Conservation (phyloP, 2,797 vertebrate species). For the Geotria australis region DNA sequence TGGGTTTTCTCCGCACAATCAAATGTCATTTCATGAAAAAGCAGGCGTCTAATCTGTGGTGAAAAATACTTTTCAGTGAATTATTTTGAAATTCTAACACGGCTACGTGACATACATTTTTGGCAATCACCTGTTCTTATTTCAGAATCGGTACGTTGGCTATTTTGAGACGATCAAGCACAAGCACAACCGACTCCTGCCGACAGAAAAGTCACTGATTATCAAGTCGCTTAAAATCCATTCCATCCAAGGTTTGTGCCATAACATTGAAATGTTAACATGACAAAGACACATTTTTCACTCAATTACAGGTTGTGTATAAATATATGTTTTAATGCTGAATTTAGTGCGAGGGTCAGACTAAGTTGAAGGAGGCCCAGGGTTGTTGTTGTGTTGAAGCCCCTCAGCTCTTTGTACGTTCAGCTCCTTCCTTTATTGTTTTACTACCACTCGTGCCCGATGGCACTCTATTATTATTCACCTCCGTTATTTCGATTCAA, state of each 20-base stretch:
- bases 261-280: too few species aligned
- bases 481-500: too few species aligned
- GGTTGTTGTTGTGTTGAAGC: too few species aligned
- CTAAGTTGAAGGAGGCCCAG: too few species aligned
- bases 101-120: neutral
- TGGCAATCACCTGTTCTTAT: conserved; percentile 1
- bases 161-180: conserved; percentile 73
- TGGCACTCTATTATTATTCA: too few species aligned
- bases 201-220: conserved; percentile 24
- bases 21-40: conserved; percentile 1
- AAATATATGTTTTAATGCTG: too few species aligned
- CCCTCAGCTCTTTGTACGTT: too few species aligned
- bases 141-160: conserved; percentile 60
- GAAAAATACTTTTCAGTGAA: neutral
- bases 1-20: neutral
- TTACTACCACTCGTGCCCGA: too few species aligned
- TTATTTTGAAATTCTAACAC: conserved; percentile 1
- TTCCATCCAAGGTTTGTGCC: conserved; percentile 30
- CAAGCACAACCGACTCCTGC: conserved; percentile 30
- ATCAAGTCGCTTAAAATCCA: conserved; percentile 48
- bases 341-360: too few species aligned
- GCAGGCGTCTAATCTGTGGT: neutral
- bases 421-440: too few species aligned
- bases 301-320: too few species aligned
- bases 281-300: too few species aligned